Base-by-base conservation (phyloP, 2,888 invertebrate species). In the Epicampocera succincta region DNA sequence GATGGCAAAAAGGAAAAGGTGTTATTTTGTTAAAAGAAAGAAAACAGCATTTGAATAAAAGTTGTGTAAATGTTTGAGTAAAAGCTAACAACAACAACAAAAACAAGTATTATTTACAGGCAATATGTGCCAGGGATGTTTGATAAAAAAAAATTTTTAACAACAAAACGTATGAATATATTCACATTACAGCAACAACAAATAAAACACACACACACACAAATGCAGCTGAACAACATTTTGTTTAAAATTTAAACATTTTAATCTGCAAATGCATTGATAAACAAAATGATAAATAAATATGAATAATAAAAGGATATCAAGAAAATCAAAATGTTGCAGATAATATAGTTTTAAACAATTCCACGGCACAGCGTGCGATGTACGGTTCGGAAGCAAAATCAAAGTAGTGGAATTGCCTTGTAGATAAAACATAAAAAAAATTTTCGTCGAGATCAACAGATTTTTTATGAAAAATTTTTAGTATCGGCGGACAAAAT, bases 221-320 rank as follows among this genome's bases (percentile, higher is more conserved):
- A 61, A 42, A 48, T 65, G 19, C 48, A 65, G 50, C 38, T 40
- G 38, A 65, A 38, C 19, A 56, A 69, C 42, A 68, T 44, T 84
- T 83, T 71, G 80, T 84, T 76, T 85, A 73, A 83, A 84, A 84
- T 85, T 84, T 83, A 84, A 84, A 85, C 80, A 84, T 84, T 85
- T 85, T 85, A 85, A 85, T 85, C 84, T 83, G 72, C 75, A 69
- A 68, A 80, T 84, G 75, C 75, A 66, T 50, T 60, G 56, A 50
- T 58, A 17, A 40, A 60, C 44, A 52, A 60, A 52, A 44, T 78
- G 33, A 65, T 42, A 72, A 50, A 42, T 66, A 66, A 69, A 69
- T 65, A 56, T 65, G 33, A 38, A 52, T 13, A 44, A 17, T 12
- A 5, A 44, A 42, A 9, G 25, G 13, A 29, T 42, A 13, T 44